A percentile compares a stretch with the other conserved stretches of the same genome.
These are phyloP conservation scores for Speoplatyrhinus poulsoni DNA, from an alignment of 2,113 vertebrate species.

Conservation along the genomic window DNA sequence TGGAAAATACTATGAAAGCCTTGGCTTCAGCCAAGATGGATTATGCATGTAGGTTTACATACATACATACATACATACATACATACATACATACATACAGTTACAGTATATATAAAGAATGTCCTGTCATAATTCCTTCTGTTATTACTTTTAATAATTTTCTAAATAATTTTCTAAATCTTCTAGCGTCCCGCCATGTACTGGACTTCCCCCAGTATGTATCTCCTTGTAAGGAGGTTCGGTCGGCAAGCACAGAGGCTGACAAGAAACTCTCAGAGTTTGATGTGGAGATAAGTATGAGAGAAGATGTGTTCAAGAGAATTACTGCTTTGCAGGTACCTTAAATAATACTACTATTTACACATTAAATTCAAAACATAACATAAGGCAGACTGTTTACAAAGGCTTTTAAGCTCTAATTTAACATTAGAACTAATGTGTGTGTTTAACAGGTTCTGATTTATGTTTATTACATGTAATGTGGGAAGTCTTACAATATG, in stretches of 20 bases:
- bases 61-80: background rate
- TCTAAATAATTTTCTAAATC: constrained; percentile 2
- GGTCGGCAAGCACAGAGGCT: constrained; percentile 90
- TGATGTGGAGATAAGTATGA: constrained; percentile 94
- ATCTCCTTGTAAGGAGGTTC: constrained; percentile 82
- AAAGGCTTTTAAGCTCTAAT: no score
- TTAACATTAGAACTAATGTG: no score
- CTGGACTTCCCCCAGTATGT: constrained; percentile 92
- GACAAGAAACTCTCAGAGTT: constrained; percentile 92
- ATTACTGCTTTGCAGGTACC: constrained; percentile 86
- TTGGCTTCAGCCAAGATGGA: constrained; percentile 85
- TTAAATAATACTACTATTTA: background rate
- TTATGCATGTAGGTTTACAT: constrained; percentile 81
- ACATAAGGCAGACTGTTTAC: no score
- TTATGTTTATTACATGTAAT: constrained; percentile 14
- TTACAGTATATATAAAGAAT: background rate
- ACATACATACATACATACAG: background rate
- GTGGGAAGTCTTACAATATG: constrained; percentile 8
- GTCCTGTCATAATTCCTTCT: background rate
- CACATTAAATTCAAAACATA: no score
- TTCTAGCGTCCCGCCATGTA: constrained; percentile 85
- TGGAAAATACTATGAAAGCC: constrained; percentile 84
- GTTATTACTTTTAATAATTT: background rate
- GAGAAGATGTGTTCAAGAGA: constrained; percentile 87
- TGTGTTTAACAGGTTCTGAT: background rate